Percentiles rank a stretch among this genome's conserved stretches.
These are phyloP conservation scores for Calliopum simillimum DNA, from an alignment of 2,888 invertebrate genomes.

Conservation along the genomic window DNA sequence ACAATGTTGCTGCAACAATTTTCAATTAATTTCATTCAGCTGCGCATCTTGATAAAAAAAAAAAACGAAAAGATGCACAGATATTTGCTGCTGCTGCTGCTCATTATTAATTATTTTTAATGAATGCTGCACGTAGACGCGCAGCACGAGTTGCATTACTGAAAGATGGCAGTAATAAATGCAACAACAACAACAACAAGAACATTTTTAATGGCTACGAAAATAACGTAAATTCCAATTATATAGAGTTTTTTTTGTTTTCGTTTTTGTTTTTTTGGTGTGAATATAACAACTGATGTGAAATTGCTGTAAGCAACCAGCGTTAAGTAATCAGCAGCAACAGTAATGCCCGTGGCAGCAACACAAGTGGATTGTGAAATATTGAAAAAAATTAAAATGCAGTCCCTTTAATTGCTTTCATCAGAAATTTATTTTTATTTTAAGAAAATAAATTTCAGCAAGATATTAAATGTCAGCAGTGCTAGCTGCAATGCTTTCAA, in stretches of 20 bases:
- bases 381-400: too few species aligned
- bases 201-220: neutral
- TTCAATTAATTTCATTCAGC: constrained; percentile 15
- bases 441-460: too few species aligned
- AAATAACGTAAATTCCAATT: neutral
- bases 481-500: too few species aligned
- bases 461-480: too few species aligned
- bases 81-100: neutral
- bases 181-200: neutral
- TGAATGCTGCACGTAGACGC: neutral
- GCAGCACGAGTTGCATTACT: neutral
- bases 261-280: too few species aligned
- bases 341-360: neutral
- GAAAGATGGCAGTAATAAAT: neutral
- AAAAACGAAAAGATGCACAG: too few species aligned
- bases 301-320: constrained; percentile 3
- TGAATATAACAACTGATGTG: neutral
- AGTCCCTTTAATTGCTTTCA: too few species aligned
- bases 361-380: neutral
- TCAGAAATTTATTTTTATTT: too few species aligned
- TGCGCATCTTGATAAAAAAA: too few species aligned
- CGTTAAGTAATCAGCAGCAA: neutral
- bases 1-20: neutral
- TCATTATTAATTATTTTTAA: constrained; percentile 19
- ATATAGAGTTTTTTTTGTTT: too few species aligned